These are phyloP conservation scores for Craniophora ligustri DNA, from an alignment of 2,888 invertebrate genomes.

Conservation along the genomic window DNA sequence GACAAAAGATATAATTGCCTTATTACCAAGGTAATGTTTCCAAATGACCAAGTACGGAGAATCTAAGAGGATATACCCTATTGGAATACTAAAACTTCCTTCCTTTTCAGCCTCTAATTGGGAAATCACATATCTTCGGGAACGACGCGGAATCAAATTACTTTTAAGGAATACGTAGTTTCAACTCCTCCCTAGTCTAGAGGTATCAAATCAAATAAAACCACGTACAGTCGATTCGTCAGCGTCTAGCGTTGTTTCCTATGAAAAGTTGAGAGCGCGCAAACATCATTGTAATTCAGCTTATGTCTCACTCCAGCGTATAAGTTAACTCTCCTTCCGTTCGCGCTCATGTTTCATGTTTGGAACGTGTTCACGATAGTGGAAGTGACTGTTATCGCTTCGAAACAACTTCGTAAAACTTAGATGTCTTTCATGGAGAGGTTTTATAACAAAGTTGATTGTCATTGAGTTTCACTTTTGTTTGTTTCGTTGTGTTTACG, in stretches of 20 bases:
- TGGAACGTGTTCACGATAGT: conserved; percentile 58
- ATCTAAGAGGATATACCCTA: background rate
- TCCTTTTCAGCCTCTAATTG: conserved; percentile 6
- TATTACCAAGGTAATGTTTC: too few relatives aligned
- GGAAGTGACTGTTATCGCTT: conserved; percentile 52
- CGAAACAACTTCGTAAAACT: conserved; percentile 29
- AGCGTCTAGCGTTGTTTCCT: conserved; percentile 42
- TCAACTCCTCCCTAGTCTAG: too few relatives aligned
- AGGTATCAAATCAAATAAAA: conserved; percentile 41
- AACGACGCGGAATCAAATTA: background rate
- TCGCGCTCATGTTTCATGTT: conserved; percentile 64
- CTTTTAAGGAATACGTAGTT: too few relatives aligned
- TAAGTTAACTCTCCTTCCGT: conserved; percentile 71
- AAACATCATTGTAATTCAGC: conserved; percentile 70
- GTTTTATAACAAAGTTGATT: conserved; percentile 2
- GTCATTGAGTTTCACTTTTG: conserved; percentile 5
- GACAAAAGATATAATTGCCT: too few relatives aligned
- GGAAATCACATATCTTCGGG: conserved; percentile 1
- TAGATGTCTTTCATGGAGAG: conserved; percentile 30
- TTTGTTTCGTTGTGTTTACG: background rate
- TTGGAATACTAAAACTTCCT: conserved; percentile 8
- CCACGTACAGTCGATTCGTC: conserved; percentile 42
- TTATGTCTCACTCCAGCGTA: conserved; percentile 51
- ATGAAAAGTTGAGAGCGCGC: conserved; percentile 45
- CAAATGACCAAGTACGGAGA: too few relatives aligned